Evolutionary conservation across 2,113 vertebrate species (phyloP), one percentile per base, ranked within the genome.

Genomic region (Rhea pennata): DNA sequence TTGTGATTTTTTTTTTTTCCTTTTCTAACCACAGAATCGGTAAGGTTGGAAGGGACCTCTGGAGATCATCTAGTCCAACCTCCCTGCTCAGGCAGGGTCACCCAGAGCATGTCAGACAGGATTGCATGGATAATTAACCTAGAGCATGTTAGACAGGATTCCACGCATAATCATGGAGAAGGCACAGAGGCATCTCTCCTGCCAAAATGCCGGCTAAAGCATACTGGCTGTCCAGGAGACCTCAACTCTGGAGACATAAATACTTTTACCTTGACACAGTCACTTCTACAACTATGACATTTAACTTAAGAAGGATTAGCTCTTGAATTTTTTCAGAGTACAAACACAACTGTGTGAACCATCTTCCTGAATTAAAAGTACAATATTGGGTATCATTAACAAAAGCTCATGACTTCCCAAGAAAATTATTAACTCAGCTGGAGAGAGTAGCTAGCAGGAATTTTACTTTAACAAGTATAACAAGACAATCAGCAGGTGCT

Each of bases 371-470:
- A 92, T 75, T 84, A 78, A 23, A 82, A 95, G 65, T 29, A 88
- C 56, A 87, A 53, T 40, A 88, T 1, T 36, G 65, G 71, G 61
- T 87, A 90, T 96, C 77, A 92, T 92, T 92, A 94, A 81, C 61
- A 87, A 91, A 88, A 96, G 6, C 77, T 89, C 48, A 44, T 31
- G 86, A 84, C 39, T 95, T 96, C 83, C 56, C 86, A 93, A 92
- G 48, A 46, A 69, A 93, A 94, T 91, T 78, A 95, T 94, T 92
- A 95, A 76, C 93, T 90, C 88, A 84, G 92, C 62, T 87, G 76
- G 95, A 92, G 58, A 69, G 42, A 81, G 23, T 58, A 87, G 56
- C 88, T 86, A 75, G 80, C 61, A 84, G 73, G 56, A 65, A 81
- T 87, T 69, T 94, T 76, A 58, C 53, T 90, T 88, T 74, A 96